Conservation (phyloP, 2,113 vertebrate species). For the Urocynchramus pylzowi region DNA sequence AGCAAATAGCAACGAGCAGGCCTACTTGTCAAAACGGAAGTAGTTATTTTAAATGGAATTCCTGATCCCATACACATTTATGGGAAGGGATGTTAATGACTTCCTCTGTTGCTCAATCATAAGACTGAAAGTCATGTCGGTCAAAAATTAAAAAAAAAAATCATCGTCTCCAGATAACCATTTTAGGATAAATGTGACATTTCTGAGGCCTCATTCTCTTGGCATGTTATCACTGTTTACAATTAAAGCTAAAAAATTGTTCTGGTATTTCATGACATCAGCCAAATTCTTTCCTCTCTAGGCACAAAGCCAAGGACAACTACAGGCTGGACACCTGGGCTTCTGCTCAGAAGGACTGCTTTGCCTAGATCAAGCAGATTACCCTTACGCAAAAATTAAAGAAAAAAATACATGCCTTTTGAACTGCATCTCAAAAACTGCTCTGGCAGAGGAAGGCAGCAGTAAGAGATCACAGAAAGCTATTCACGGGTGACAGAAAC, state of each 20-base stretch:
- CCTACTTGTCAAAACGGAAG: not conserved
- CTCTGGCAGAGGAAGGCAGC: not conserved
- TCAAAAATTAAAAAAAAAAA: not conserved
- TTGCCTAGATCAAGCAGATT: not conserved
- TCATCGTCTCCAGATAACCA: slow-evolving; percentile 59
- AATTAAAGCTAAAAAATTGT: slow-evolving; percentile 77
- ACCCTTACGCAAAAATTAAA: not conserved
- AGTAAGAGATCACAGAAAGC: not conserved
- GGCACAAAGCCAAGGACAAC: slow-evolving; percentile 74
- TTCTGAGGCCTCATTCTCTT: slow-evolving; percentile 70
- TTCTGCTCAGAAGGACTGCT: slow-evolving; percentile 36
- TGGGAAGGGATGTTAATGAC: not conserved
- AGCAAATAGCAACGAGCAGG: not conserved
- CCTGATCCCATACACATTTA: not conserved
- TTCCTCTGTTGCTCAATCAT: slow-evolving; percentile 23
- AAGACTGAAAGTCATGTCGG: not conserved
- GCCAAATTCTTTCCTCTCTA: slow-evolving; percentile 77
- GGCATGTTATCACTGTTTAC: slow-evolving; percentile 75
- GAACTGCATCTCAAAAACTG: not conserved
- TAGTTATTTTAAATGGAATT: not conserved
- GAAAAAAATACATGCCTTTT: not conserved
- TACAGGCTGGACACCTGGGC: slow-evolving; percentile 65
- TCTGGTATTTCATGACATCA: slow-evolving; percentile 84
- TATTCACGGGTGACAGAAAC: not conserved
- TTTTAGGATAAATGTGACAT: slow-evolving; percentile 75